A percentile compares a stretch with the other conserved stretches of the same genome.
Conservation (phyloP, 2,797 vertebrate genomes). For the Hephaestus fuliginosus region DNA sequence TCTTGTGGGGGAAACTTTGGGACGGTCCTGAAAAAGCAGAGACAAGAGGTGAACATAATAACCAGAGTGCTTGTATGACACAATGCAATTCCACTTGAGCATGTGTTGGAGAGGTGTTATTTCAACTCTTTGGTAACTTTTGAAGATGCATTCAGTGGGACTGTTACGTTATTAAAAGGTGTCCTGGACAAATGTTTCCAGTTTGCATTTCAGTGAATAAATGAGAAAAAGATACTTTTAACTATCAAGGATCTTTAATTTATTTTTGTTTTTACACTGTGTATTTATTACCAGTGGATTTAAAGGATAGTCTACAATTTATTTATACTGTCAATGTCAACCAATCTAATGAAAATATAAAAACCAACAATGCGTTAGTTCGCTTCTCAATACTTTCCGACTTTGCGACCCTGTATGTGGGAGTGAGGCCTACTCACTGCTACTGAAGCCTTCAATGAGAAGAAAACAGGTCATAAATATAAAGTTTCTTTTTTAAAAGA, state of each 20-base stretch:
- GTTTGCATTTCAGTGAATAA: no score
- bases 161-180: background rate
- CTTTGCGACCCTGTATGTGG: no score
- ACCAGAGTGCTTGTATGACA: background rate
- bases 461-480: background rate
- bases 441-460: background rate
- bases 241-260: no score
- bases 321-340: no score
- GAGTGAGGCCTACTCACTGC: background rate
- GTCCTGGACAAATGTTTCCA: background rate
- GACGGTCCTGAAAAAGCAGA: conserved; percentile 2
- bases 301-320: background rate
- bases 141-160: background rate
- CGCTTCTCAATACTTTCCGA: no score
- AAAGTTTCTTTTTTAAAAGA: background rate
- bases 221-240: no score
- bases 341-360: no score
- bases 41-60: background rate
- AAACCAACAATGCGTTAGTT: background rate
- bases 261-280: no score
- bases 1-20: conserved; percentile 14
- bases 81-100: background rate
- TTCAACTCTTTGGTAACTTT: background rate
- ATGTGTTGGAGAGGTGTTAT: background rate
- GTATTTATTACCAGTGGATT: no score